Conservation (phyloP, 2,888 invertebrate genomes). For the Blomia tropicalis region DNA sequence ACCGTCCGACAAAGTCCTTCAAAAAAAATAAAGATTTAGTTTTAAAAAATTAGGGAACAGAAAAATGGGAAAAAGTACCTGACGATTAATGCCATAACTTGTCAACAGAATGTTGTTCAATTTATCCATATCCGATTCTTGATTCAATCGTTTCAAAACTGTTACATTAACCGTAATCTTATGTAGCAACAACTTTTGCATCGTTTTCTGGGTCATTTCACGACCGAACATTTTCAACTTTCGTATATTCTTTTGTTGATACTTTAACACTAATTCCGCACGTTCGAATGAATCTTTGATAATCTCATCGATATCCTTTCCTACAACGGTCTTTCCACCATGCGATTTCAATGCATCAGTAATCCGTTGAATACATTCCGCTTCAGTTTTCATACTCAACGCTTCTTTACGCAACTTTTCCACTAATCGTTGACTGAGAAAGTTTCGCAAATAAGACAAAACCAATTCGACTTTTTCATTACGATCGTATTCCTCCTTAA, state of each 20-base stretch:
- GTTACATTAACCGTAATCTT: constrained; percentile 18
- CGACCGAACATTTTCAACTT: constrained; percentile 11
- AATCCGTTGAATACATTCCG: constrained; percentile 5
- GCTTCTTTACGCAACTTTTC: constrained; percentile 16
- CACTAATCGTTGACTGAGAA: constrained; percentile 12
- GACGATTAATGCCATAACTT: constrained; percentile 15
- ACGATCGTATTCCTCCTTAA: constrained; percentile 14
- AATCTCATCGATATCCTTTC: constrained; percentile 21
- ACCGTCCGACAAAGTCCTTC: constrained; percentile 20
- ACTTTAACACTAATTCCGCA: constrained; percentile 20
- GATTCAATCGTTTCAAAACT: constrained; percentile 16
- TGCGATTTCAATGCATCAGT: constrained; percentile 18
- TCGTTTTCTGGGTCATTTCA: neutral
- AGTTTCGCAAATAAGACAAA: constrained; percentile 16
- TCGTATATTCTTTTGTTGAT: constrained; percentile 19
- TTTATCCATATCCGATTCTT: constrained; percentile 11
- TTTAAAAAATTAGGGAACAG: too few relatives aligned
- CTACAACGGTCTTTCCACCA: constrained; percentile 18
- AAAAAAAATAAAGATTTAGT: neutral
- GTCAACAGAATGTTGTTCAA: constrained; percentile 2
- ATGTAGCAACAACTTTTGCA: constrained; percentile 13
- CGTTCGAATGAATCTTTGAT: constrained; percentile 21
- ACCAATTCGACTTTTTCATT: constrained; percentile 21
- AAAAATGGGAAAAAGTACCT: constrained; percentile 8
- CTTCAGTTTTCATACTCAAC: constrained; percentile 14